Evolutionary conservation across 1,140 invertebrate species (phyloP), one percentile per base, ranked within the genome.

Genomic region (Polypedilum pembai): DNA sequence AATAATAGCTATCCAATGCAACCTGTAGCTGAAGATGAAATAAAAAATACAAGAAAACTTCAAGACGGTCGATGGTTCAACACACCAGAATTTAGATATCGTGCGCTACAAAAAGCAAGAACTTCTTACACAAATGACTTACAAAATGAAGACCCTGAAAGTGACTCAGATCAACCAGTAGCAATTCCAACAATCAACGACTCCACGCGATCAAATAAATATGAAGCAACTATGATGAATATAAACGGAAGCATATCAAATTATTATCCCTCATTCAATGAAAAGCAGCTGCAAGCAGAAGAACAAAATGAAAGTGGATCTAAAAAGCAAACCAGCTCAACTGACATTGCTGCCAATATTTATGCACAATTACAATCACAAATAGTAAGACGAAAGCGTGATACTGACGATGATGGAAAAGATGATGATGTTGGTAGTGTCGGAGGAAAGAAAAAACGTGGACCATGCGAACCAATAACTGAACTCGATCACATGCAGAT

Each of bases 391-490:
- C n/a, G 10, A 18, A 69, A 69, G 20, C 15, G 65, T 18, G 65
- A 69, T 18, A 21, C 65, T 1, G 65, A 69, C 12, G 65, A 69
- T 18, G 65, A 69, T 20, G 17, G 17, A 7, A 69, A 69, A 20
- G 65, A 21, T 69, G 20, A 69, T 69, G 17, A 69, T 69, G 7
- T 18, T 18, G 65, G 20, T 17, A 12, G 75, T 73, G 17, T 41
- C 20, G 76, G 40, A 40, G 72, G 40, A 75, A 84, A 83, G 74
- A 84, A 82, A 75, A 82, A 80, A 2, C 85, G 86, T 74, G 85
- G 83, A 40, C 85, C 84, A 3, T 86, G 85, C 75, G 84, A 86
- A 24, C 66, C 74, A 7, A 24, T 75, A 10, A 7, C 20, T 45
- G 17, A 40, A 3, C 15, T 63, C 17, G 41, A 56, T 4, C 56